A percentile compares a stretch with the other conserved stretches of the same genome.
Evolutionary conservation across 2,113 vertebrate species (phyloP).

Genomic region (Cercocebus atys): DNA sequence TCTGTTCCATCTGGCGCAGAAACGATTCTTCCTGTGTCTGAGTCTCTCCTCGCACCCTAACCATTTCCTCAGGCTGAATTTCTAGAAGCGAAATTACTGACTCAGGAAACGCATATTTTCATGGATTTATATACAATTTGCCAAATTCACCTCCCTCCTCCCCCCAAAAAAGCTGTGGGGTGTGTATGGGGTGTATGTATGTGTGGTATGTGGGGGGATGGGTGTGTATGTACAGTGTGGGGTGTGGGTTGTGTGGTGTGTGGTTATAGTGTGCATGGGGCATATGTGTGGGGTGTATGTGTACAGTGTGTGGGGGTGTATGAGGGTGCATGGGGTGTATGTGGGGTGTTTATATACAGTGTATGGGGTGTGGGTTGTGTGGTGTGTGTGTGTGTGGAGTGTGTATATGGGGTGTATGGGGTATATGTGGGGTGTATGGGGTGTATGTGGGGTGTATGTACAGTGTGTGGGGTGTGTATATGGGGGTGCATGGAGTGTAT

Average conservation of each 20-base stretch:
- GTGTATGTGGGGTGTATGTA: too few species aligned
- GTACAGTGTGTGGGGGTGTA: background rate
- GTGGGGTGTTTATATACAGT: background rate
- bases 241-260: too few species aligned
- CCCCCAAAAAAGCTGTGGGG: background rate
- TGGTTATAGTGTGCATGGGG: too few species aligned
- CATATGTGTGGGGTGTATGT: background rate
- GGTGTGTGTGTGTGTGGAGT: too few species aligned
- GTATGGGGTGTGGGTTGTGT: too few species aligned
- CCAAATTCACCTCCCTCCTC: background rate
- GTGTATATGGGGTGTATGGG: too few species aligned
- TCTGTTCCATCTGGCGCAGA: fast-evolving
- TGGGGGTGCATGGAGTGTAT: too few species aligned
- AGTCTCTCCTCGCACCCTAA: background rate
- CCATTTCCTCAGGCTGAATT: background rate
- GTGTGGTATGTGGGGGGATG: background rate
- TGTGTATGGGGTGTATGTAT: background rate
- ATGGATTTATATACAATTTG: background rate
- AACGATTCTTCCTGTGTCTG: background rate
- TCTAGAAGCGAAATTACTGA: background rate
- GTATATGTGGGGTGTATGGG: background rate
- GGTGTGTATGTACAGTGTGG: too few species aligned
- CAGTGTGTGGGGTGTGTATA: background rate
- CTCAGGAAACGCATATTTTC: background rate
- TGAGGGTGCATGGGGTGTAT: background rate